Evolutionary conservation across 2,888 invertebrate species (phyloP), one percentile per base, ranked within the genome.

Genomic region (Acleris emargana): DNA sequence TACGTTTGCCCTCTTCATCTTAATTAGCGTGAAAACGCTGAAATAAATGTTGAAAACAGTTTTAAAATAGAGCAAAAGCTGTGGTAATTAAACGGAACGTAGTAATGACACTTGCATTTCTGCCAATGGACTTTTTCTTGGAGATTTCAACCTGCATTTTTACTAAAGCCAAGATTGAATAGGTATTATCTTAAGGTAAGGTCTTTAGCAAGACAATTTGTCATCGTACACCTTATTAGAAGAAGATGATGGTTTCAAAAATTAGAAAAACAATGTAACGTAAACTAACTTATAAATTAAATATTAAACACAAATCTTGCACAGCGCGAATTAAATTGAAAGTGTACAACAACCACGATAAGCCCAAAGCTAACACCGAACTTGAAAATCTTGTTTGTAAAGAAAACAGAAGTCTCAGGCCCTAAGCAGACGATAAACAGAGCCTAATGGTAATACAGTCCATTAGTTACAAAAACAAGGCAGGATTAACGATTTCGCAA

Each of bases 401-500:
- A 57, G 60, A 66, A 61, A 66, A 66, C 66, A 66, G 47, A 51
- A 55, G 66, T 61, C 57, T 61, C 60, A 55, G 51, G 61, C 60
- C 47, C 51, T 54, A 60, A 61, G 45, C 57, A 66, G 54, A 55
- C 59, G 17, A 43, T 43, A 59, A 64, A 64, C 64, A 64, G 49
- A 38, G 43, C 28, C 49, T 64, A 52, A 61, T 66, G 66, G 55
- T 57, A 57, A 60, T 61, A 66, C 57, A 57, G 51, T 16, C 66
- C 66, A 66, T 66, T 66, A 66, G 57, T 57, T 63, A 54, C 51
- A 59, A 67, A 63, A 68, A 66, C 59, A 70, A 61, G 18, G 52
- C 49, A 38, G 67, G 62, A 67, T 69, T 45, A 54, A 71, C 66
- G 54, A 70, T 69, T 68, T 70, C 57, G 61, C 58, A 63, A 71